phyloP scores from a whole-genome alignment of 1,140 invertebrate genomes.

The Phenacoccus solenopsis region DNA sequence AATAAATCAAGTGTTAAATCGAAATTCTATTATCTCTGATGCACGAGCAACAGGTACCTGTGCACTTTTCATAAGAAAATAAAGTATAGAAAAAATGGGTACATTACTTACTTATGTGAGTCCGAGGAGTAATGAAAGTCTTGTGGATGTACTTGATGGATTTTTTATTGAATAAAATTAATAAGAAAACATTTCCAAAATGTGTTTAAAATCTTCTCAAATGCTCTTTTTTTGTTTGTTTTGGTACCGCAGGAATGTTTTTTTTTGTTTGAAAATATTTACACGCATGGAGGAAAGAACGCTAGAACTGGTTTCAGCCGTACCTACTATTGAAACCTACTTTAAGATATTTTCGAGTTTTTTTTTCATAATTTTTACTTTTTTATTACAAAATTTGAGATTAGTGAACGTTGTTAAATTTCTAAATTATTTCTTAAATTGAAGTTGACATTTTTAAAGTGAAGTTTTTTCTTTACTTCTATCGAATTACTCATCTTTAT shows the following conservation, averaged over 20 bases:
- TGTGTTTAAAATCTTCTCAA: neutral
- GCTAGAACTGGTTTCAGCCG: neutral
- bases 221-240: neutral
- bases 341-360: neutral
- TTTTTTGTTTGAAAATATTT: neutral
- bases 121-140: too few species aligned
- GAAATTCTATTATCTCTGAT: neutral
- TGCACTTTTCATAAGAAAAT: neutral
- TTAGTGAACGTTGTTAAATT: too few species aligned
- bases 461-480: too few species aligned
- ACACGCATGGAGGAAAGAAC: neutral
- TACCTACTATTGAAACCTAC: neutral
- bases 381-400: too few species aligned
- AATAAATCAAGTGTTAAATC: too few species aligned
- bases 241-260: neutral
- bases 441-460: neutral
- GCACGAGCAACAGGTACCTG: neutral
- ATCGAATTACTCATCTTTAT: too few species aligned
- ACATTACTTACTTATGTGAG: neutral
- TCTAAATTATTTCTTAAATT: neutral
- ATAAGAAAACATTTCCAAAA: too few species aligned
- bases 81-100: neutral
- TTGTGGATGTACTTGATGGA: too few species aligned
- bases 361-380: neutral
- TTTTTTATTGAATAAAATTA: too few species aligned